These are phyloP conservation scores for Mesorhabditis belari DNA, from an alignment of 2,888 invertebrate genomes.

Conservation along the genomic window DNA sequence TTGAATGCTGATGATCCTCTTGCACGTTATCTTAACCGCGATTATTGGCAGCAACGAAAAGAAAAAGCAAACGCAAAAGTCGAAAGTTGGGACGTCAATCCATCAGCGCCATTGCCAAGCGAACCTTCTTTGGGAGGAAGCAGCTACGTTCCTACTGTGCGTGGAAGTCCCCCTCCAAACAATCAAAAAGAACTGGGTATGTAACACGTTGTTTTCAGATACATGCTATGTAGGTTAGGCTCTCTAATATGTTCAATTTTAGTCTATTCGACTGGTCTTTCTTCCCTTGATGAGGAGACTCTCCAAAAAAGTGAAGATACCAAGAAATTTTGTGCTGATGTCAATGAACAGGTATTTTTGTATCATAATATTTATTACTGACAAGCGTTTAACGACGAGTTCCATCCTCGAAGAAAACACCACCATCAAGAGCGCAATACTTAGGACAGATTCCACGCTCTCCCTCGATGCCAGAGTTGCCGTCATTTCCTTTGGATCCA, in stretches of 20 bases:
- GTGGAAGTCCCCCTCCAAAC: neutral
- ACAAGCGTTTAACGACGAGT: conserved; percentile 27
- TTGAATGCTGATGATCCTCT: conserved; percentile 24
- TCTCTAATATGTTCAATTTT: neutral
- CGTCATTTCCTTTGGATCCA: neutral
- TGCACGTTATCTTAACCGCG: conserved; percentile 35
- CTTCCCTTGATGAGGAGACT: conserved; percentile 9
- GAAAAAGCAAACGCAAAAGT: conserved; percentile 3
- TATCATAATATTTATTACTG: neutral
- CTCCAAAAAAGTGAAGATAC: conserved; percentile 37
- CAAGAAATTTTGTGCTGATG: conserved; percentile 38
- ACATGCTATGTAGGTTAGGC: too few relatives aligned
- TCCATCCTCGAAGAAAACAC: conserved; percentile 49
- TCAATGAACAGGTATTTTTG: conserved; percentile 42
- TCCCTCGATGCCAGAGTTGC: neutral
- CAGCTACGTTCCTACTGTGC: neutral
- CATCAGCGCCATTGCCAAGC: conserved; percentile 41
- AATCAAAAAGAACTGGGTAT: too few relatives aligned
- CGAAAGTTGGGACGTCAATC: neutral
- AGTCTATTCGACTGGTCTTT: neutral
- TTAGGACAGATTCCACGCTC: conserved; percentile 31
- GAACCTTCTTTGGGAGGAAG: conserved; percentile 31
- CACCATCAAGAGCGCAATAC: conserved; percentile 46
- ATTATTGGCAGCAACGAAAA: conserved; percentile 35
- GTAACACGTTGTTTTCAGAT: too few relatives aligned